Evolutionary conservation across 2,797 vertebrate genomes (phyloP), one percentile per base, ranked within the genome.

Genomic region (Buphagus erythrorhynchus): DNA sequence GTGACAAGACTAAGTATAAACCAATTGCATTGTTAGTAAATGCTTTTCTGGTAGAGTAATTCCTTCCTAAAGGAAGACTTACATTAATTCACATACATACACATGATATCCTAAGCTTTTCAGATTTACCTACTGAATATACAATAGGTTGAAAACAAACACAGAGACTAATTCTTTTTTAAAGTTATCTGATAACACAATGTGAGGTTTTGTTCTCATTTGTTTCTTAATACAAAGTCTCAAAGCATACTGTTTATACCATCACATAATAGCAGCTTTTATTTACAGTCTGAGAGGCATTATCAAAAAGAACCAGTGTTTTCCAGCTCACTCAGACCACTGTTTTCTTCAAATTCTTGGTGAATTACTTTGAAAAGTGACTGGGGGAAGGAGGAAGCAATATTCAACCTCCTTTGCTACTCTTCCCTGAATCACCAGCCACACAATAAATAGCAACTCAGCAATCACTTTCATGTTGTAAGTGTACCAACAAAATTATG

Each of bases 241-340:
- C 69, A 91, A 95, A 90, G 79, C 69, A 93, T 29, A 75, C 66
- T 84, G 93, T 92, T 96, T 96, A 84, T 91, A 91, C 55, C 85
- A 86, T 38, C 11, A 5, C 66, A 94, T 66, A 93, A 90, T 55
- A 91, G 85, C 48, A 90, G 78, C 73, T 90, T 93, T 91, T 90
- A 90, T 90, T 93, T 93, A 93, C 89, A 87, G 46, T 82, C 79
- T 81, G 51, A 92, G 49, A 89, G 51, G 42, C 69, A 86, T 72
- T 96, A 92, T 83, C 61, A 87, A 80, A 91, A 92, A 94, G 78
- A 74, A 89, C 15, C 81, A 89, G 84, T 2, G 15, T 42, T 78
- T 95, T 90, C 82, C 68, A 95, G 43, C 49, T 89, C 49, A 3
- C 71, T 91, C 65, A 78, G 74, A 91, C 21, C 35, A 38, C 81